A percentile compares a stretch with the other conserved stretches of the same genome.
Conservation (phyloP, 1,140 invertebrate genomes). For the Drosophila truncata region DNA sequence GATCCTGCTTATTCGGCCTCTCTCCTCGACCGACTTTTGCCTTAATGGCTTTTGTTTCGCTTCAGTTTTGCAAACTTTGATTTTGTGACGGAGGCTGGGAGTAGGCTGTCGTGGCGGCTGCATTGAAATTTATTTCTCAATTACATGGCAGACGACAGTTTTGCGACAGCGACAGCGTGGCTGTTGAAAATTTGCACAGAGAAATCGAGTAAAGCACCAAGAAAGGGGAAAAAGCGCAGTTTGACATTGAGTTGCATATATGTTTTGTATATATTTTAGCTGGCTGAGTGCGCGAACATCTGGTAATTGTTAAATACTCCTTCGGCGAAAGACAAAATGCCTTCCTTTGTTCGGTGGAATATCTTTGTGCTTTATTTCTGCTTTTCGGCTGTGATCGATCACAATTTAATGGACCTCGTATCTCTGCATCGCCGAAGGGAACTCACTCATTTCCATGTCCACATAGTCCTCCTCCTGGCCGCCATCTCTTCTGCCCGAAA, state of each 20-base stretch:
- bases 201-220: conserved; percentile 3
- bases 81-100: conserved; percentile 32
- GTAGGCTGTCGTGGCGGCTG: conserved; percentile 20
- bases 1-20: conserved; percentile 16
- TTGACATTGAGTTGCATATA: conserved; percentile 55
- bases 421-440: conserved; percentile 18
- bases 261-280: conserved; percentile 54
- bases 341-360: conserved; percentile 60
- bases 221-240: conserved; percentile 13
- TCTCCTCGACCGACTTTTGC: conserved; percentile 16
- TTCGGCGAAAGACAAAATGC: conserved; percentile 67
- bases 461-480: conserved; percentile 49
- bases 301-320: conserved; percentile 76
- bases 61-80: conserved; percentile 49
- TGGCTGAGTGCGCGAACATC: conserved; percentile 59
- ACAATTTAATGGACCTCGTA: conserved; percentile 68
- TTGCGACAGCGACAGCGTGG: conserved; percentile 35
- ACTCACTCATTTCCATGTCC: conserved; percentile 80
- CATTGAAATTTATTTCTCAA: conserved; percentile 74
- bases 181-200: conserved; percentile 33
- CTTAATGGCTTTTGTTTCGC: conserved; percentile 51
- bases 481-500: conserved; percentile 18
- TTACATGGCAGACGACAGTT: conserved; percentile 76
- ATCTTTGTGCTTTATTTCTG: conserved; percentile 57
- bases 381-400: conserved; percentile 70